These are phyloP conservation scores for Ameiurus melas DNA, from an alignment of 2,113 vertebrate genomes.

Conservation along the genomic window DNA sequence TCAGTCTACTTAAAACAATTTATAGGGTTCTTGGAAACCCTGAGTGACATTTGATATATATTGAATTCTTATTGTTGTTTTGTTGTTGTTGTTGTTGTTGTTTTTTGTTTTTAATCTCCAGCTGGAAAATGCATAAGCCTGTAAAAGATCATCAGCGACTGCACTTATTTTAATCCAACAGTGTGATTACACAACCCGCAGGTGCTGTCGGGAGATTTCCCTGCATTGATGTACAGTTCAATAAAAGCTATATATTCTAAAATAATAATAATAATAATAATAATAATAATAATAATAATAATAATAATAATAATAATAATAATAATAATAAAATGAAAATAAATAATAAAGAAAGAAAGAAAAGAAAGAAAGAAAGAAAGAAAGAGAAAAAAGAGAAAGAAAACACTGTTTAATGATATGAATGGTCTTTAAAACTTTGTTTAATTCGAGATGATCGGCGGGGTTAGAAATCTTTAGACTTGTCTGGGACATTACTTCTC, in stretches of 20 bases:
- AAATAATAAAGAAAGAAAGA: not conserved
- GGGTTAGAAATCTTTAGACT: not conserved
- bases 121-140: conserved; percentile 5
- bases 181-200: not conserved
- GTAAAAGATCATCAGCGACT: conserved; percentile 43
- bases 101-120: not conserved
- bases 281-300: no score
- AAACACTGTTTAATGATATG: not conserved
- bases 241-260: conserved; percentile 19
- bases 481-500: not conserved
- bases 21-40: conserved; percentile 5
- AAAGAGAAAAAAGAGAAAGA: not conserved
- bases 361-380: not conserved
- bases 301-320: no score
- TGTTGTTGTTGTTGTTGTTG: no score
- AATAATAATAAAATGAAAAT: not conserved
- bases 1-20: not conserved
- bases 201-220: conserved; percentile 12
- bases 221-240: conserved; percentile 39
- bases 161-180: conserved; percentile 48
- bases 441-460: not conserved
- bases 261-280: no score
- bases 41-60: not conserved
- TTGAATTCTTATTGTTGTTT: not conserved
- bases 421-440: not conserved